These are phyloP conservation scores for Cantharis nigra DNA, from an alignment of 2,888 invertebrate genomes.

Conservation along the genomic window DNA sequence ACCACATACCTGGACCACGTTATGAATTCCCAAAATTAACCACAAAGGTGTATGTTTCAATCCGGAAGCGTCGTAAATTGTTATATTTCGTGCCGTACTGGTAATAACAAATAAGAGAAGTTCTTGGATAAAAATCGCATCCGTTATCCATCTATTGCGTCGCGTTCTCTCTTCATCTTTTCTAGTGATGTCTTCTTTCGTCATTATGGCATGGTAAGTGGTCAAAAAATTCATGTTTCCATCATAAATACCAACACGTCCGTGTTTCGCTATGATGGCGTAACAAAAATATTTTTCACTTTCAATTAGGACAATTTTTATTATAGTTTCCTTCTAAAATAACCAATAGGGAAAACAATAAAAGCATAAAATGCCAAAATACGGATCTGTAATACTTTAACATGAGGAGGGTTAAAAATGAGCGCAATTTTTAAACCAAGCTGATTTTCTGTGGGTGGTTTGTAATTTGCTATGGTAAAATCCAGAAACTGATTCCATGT, in stretches of 20 bases:
- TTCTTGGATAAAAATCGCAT: conserved; percentile 63
- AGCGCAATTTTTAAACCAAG: conserved; percentile 37
- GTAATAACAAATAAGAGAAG: conserved; percentile 60
- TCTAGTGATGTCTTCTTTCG: conserved; percentile 57
- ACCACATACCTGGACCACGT: conserved; percentile 59
- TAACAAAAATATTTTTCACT: conserved; percentile 65
- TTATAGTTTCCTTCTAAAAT: conserved; percentile 63
- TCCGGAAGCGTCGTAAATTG: conserved; percentile 64
- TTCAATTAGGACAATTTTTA: conserved; percentile 63
- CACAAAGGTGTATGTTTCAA: conserved; percentile 62
- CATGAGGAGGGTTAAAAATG: conserved; percentile 44
- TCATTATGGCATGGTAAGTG: conserved; percentile 60
- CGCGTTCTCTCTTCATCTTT: conserved; percentile 52
- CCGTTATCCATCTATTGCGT: conserved; percentile 66
- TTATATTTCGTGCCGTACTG: conserved; percentile 64
- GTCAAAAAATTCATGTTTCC: conserved; percentile 60
- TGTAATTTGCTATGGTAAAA: conserved; percentile 46
- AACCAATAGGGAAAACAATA: background rate
- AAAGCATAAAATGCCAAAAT: background rate
- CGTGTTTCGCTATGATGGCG: conserved; percentile 63
- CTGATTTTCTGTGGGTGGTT: conserved; percentile 29
- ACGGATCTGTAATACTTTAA: conserved; percentile 37
- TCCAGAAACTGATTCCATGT: conserved; percentile 53
- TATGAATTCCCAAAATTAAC: conserved; percentile 62
- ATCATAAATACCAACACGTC: conserved; percentile 64